Conservation (phyloP, 1,140 invertebrate species). For the Brachionus rotundiformis region DNA sequence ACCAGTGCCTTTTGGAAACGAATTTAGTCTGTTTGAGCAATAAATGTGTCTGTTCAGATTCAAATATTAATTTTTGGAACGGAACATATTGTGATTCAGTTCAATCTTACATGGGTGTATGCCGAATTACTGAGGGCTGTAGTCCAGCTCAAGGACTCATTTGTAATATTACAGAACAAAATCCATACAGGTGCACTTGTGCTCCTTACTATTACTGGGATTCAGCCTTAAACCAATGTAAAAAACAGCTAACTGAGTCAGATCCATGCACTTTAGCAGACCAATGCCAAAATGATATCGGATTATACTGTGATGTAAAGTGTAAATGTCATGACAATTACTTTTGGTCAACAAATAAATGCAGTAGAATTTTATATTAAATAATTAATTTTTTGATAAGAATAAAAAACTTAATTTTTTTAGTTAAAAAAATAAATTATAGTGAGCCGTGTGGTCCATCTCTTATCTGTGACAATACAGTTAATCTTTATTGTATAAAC, state of each 20-base stretch:
- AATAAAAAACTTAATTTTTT: neutral
- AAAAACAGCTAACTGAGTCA: neutral
- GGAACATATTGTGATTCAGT: conserved; percentile 41
- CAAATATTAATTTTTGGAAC: conserved; percentile 32
- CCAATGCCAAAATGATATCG: conserved; percentile 3
- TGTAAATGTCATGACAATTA: conserved; percentile 10
- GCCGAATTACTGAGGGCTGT: conserved; percentile 1
- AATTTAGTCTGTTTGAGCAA: conserved; percentile 28
- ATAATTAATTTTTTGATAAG: neutral
- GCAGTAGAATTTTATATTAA: neutral
- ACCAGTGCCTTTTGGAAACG: neutral
- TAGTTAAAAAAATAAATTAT: conserved; percentile 39
- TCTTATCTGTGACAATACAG: neutral
- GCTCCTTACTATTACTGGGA: conserved; percentile 18
- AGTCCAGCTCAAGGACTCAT: conserved; percentile 21
- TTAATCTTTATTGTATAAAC: neutral
- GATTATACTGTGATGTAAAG: neutral
- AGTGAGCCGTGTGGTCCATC: neutral
- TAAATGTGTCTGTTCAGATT: conserved; percentile 21
- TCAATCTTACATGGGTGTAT: neutral
- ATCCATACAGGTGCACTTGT: conserved; percentile 19
- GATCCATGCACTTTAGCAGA: neutral
- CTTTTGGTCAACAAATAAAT: conserved; percentile 23
- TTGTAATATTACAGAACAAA: conserved; percentile 36
- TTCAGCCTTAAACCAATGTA: neutral